A percentile compares a stretch with the other conserved stretches of the same genome.
phyloP scores from a whole-genome alignment of 2,113 vertebrate genomes.

The Nyctibius bracteatus region DNA sequence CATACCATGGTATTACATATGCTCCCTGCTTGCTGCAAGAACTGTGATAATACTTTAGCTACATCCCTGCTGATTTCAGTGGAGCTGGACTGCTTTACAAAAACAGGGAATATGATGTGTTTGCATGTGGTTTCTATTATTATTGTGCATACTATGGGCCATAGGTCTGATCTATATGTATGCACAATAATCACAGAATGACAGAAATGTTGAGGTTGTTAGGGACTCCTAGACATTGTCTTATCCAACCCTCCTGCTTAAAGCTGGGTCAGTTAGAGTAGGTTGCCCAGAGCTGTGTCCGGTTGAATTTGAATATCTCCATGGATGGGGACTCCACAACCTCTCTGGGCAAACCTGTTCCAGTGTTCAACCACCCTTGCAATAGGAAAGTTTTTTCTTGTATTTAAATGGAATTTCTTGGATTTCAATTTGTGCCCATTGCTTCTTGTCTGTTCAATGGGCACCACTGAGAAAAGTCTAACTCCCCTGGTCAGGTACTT shows the following conservation, averaged over 20 bases:
- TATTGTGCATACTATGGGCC: neutral
- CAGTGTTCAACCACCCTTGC: neutral
- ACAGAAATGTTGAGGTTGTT: neutral
- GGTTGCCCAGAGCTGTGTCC: neutral
- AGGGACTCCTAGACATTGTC: too few species aligned
- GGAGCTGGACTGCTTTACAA: neutral
- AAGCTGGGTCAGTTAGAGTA: neutral
- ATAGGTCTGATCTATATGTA: neutral
- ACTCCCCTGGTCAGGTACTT: neutral
- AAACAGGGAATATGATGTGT: neutral
- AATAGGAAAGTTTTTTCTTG: fast-evolving
- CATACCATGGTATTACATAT: fast-evolving
- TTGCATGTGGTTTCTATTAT: neutral
- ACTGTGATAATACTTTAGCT: neutral
- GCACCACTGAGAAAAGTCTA: neutral
- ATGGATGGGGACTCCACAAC: neutral
- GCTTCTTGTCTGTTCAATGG: fast-evolving
- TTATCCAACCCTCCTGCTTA: neutral
- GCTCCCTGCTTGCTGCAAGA: neutral
- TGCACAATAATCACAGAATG: neutral
- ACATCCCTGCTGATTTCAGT: fast-evolving
- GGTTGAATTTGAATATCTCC: neutral
- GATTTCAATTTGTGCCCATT: neutral
- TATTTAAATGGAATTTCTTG: neutral
- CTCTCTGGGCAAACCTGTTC: neutral